phyloP scores from a whole-genome alignment of 2,113 vertebrate genomes.

The Neogobius melanostomus region DNA sequence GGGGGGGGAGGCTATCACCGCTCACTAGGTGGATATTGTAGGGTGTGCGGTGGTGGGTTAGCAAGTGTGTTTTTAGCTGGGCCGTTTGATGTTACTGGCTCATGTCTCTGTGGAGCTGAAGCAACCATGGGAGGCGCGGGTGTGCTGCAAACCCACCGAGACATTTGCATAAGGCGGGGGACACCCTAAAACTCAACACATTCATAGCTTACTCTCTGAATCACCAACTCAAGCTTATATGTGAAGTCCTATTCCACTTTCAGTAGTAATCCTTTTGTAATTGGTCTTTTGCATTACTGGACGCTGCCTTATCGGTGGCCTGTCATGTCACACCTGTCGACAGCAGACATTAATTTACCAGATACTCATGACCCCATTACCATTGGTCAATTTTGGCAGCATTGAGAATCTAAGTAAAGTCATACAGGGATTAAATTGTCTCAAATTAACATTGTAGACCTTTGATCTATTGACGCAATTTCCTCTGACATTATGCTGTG shows the following conservation, averaged over 20 bases:
- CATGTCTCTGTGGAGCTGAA: conserved; percentile 51
- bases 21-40: conserved; percentile 41
- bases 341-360: no score
- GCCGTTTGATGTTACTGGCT: conserved; percentile 55
- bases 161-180: conserved; percentile 45
- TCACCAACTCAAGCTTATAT: conserved; percentile 22
- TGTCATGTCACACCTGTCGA: no score
- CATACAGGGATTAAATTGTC: no score
- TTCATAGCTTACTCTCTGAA: conserved; percentile 23
- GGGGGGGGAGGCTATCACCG: conserved; percentile 21
- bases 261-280: no score
- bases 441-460: no score
- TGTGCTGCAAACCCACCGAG: conserved; percentile 49
- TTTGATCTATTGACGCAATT: no score
- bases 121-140: conserved; percentile 47
- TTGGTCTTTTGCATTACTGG: no score
- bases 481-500: no score
- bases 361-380: no score
- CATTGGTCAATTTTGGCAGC: no score
- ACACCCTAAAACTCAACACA: conserved; percentile 30
- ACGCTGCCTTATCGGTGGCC: no score
- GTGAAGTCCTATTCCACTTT: background rate
- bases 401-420: no score
- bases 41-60: conserved; percentile 6
- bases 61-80: conserved; percentile 31